phyloP scores from a whole-genome alignment of 2,797 vertebrate genomes.

The Siniperca obscura region DNA sequence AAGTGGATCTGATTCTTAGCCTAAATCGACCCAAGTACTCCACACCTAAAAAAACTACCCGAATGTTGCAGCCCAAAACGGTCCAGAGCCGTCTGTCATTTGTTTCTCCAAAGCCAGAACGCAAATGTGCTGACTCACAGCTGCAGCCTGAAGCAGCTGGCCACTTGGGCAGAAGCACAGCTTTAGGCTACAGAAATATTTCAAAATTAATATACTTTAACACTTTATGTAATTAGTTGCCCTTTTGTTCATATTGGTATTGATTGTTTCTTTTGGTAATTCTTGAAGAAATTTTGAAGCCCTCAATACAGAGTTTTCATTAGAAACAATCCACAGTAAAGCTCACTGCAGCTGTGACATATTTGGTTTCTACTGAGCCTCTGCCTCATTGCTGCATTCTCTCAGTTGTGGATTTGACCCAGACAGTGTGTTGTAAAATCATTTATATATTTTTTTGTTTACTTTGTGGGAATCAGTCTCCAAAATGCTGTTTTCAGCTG shows the following conservation, averaged over 20 bases:
- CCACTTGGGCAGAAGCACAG: background rate
- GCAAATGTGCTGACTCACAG: background rate
- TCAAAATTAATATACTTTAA: background rate
- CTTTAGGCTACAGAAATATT: background rate
- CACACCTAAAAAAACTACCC: background rate
- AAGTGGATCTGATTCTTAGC: background rate
- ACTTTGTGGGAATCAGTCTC: background rate
- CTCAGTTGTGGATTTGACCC: slow-evolving; percentile 5
- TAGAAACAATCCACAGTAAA: background rate
- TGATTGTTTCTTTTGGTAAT: background rate
- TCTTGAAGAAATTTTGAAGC: background rate
- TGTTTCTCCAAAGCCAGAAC: background rate
- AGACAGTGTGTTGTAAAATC: background rate
- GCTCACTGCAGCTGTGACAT: slow-evolving; percentile 3
- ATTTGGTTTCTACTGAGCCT: background rate
- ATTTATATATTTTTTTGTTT: background rate
- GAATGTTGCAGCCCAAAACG: background rate
- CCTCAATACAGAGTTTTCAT: background rate
- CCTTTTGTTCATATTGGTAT: background rate
- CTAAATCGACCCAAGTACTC: background rate
- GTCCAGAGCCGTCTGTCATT: background rate
- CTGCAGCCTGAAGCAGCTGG: background rate
- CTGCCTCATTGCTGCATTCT: background rate
- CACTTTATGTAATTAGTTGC: background rate
- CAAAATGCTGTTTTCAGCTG: background rate